Evolutionary conservation across 2,113 vertebrate genomes (phyloP).

Genomic region (Myotis yumanensis): DNA sequence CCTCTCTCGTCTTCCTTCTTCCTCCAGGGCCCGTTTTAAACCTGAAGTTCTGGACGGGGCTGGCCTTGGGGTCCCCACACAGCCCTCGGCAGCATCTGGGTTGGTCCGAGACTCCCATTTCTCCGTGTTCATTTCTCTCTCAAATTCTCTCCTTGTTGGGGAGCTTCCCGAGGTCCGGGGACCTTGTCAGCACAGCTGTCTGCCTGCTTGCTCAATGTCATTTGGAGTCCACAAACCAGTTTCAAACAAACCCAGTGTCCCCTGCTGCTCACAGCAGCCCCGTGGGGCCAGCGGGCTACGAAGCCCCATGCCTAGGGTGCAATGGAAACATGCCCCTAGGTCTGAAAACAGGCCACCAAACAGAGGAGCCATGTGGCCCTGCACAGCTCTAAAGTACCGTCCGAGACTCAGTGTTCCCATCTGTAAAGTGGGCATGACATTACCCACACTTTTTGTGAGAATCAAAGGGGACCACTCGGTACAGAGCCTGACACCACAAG

Average conservation of each 20-base stretch:
- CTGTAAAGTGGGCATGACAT: not conserved
- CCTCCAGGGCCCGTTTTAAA: not conserved
- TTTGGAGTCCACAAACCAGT: not conserved
- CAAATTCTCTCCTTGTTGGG: not conserved
- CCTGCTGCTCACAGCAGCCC: not conserved
- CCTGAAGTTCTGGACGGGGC: not conserved
- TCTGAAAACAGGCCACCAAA: not conserved
- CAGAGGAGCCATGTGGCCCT: fast-evolving
- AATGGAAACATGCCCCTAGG: not conserved
- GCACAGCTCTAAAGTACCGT: not conserved
- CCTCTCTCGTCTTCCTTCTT: not conserved
- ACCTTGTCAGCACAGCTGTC: not conserved
- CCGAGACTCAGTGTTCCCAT: not conserved
- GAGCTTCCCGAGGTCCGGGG: not conserved
- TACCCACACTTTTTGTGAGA: not conserved
- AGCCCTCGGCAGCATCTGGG: fast-evolving
- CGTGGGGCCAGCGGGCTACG: fast-evolving
- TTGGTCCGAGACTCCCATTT: not conserved
- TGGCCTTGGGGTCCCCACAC: fast-evolving
- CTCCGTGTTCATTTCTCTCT: not conserved
- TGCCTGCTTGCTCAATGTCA: not conserved
- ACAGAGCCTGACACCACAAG: fast-evolving
- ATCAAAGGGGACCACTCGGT: not conserved
- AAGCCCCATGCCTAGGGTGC: not conserved
- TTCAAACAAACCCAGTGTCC: fast-evolving